Conservation (phyloP, 2,113 vertebrate species). For the Scortum barcoo region DNA sequence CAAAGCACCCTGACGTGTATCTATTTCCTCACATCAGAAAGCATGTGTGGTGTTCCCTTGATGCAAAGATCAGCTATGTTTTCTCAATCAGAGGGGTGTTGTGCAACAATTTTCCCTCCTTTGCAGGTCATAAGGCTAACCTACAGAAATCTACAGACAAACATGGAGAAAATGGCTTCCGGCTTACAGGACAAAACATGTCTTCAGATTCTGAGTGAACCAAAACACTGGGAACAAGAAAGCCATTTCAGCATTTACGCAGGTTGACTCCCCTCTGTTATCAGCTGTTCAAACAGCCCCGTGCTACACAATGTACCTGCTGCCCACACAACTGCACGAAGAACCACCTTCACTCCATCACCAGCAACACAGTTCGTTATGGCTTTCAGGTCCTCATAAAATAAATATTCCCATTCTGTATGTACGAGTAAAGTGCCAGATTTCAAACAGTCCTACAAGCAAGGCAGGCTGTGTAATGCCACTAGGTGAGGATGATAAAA, state of each 20-base stretch:
- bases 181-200: conserved; percentile 29
- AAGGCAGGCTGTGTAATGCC: background rate
- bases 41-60: conserved; percentile 16
- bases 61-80: conserved; percentile 50
- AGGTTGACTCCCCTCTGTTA: conserved; percentile 71
- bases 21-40: conserved; percentile 25
- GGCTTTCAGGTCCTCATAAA: conserved; percentile 11
- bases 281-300: conserved; percentile 77
- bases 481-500: conserved; percentile 17
- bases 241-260: conserved; percentile 45
- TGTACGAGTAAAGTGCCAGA: background rate
- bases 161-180: conserved; percentile 4
- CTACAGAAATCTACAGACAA: conserved; percentile 54
- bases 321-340: conserved; percentile 46
- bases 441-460: conserved; percentile 20
- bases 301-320: conserved; percentile 64
- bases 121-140: conserved; percentile 55
- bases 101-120: conserved; percentile 65
- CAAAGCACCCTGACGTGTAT: conserved; percentile 1
- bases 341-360: conserved; percentile 49
- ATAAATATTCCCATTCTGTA: conserved; percentile 24
- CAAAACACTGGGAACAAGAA: conserved; percentile 34
- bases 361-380: background rate
- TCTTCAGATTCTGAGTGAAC: conserved; percentile 33
- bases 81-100: conserved; percentile 55